Evolutionary conservation across 2,797 vertebrate genomes (phyloP).

Genomic region (Mustela erminea): DNA sequence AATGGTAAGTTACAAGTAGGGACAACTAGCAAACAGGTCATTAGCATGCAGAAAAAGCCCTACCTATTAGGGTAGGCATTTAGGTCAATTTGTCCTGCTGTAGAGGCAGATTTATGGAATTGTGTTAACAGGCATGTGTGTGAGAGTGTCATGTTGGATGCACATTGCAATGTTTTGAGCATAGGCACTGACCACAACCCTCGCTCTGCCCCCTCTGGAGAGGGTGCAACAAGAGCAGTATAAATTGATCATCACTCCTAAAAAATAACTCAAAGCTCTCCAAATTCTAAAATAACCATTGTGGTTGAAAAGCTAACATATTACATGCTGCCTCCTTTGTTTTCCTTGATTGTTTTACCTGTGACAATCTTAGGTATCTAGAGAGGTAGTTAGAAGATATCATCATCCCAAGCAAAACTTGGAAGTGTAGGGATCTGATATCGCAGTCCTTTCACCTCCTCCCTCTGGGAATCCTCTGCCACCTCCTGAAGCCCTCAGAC

Average conservation of each 20-base stretch:
- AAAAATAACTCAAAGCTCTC: neutral
- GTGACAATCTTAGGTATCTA: neutral
- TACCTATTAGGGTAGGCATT: neutral
- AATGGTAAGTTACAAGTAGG: constrained; percentile 61
- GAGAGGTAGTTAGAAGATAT: neutral
- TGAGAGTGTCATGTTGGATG: neutral
- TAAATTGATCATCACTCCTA: neutral
- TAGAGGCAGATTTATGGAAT: neutral
- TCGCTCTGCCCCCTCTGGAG: neutral
- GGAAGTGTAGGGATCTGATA: neutral
- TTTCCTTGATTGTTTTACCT: neutral
- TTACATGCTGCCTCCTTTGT: neutral
- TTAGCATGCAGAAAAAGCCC: neutral
- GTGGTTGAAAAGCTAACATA: neutral
- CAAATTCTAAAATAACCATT: neutral
- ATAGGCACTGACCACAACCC: neutral
- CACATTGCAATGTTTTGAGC: neutral
- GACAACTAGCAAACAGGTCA: neutral
- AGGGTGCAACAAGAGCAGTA: neutral
- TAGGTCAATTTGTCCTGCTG: neutral
- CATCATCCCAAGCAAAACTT: neutral
- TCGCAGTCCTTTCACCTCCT: neutral
- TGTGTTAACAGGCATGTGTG: neutral
- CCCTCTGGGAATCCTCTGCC: neutral
- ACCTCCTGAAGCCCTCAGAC: too few relatives aligned